These are phyloP conservation scores for Drosophila tristis DNA, from an alignment of 1,140 invertebrate genomes.

Conservation along the genomic window DNA sequence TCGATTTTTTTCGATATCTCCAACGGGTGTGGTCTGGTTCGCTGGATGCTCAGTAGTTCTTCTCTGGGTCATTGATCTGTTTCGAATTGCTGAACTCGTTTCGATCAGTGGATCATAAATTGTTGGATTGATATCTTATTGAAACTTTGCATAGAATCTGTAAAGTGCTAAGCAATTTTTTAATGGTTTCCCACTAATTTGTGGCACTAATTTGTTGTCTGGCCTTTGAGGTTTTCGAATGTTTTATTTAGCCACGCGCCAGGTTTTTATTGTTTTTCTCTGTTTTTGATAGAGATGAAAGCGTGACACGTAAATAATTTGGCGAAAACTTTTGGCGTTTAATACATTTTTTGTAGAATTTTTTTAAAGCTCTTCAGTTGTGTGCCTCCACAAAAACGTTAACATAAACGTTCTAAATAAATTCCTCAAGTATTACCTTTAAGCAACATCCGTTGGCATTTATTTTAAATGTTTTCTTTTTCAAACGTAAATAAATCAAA, in stretches of 20 bases:
- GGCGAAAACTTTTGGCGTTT: too few relatives aligned
- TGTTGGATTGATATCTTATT: conserved; percentile 19
- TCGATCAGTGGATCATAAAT: conserved; percentile 49
- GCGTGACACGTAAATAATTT: conserved; percentile 12
- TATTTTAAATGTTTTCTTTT: too few relatives aligned
- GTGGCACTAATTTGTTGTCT: conserved; percentile 60
- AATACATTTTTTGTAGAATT: too few relatives aligned
- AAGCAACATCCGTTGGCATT: too few relatives aligned
- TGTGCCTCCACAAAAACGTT: too few relatives aligned
- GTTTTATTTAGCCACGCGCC: conserved; percentile 61
- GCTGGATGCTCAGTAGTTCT: conserved; percentile 44
- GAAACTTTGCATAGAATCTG: conserved; percentile 31
- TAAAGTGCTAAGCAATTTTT: conserved; percentile 67
- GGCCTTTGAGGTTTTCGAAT: conserved; percentile 24
- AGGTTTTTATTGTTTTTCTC: conserved; percentile 12
- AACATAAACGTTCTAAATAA: too few relatives aligned
- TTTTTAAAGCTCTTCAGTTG: too few relatives aligned
- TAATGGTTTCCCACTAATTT: conserved; percentile 41
- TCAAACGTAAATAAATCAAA: not conserved
- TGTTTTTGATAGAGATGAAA: not conserved
- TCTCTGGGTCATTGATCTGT: conserved; percentile 75
- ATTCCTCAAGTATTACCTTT: too few relatives aligned
- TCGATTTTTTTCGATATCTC: not conserved
- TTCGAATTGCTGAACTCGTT: conserved; percentile 51
- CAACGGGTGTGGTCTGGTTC: conserved; percentile 21